Percentiles rank a stretch among this genome's conserved stretches.
Evolutionary conservation across 2,797 vertebrate species (phyloP).

Genomic region (Pogonophryne albipinna): DNA sequence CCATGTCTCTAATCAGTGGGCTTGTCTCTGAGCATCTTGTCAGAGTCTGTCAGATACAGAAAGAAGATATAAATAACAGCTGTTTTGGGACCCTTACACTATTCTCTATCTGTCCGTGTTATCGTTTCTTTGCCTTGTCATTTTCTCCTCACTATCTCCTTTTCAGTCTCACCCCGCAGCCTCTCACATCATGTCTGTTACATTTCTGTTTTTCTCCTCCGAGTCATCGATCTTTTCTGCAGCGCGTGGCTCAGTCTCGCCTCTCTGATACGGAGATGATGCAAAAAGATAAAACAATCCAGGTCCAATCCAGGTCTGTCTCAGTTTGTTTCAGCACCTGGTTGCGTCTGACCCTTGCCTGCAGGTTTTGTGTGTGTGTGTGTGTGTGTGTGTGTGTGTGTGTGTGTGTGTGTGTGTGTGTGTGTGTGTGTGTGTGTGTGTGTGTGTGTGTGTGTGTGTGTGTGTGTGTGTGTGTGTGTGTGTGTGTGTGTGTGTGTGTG

Average conservation of each 20-base stretch:
- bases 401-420: slow-evolving; percentile 24
- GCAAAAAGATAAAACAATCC: slow-evolving; percentile 64
- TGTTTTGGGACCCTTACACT: slow-evolving; percentile 31
- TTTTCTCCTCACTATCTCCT: slow-evolving; percentile 50
- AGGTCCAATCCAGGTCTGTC: slow-evolving; percentile 36
- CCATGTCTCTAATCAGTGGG: slow-evolving; percentile 49
- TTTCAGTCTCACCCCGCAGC: slow-evolving; percentile 37
- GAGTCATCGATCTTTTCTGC: slow-evolving; percentile 61
- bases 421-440: slow-evolving; percentile 13
- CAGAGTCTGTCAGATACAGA: slow-evolving; percentile 52
- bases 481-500: slow-evolving; percentile 24
- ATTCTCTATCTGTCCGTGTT: slow-evolving; percentile 38
- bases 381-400: slow-evolving; percentile 26
- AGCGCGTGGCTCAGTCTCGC: slow-evolving; percentile 43
- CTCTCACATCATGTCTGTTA: slow-evolving; percentile 38
- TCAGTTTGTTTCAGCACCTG: slow-evolving; percentile 33
- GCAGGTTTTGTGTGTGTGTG: slow-evolving; percentile 16
- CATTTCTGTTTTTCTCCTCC: slow-evolving; percentile 24
- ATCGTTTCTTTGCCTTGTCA: slow-evolving; percentile 59
- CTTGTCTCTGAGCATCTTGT: slow-evolving; percentile 44
- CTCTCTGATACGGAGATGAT: slow-evolving; percentile 64
- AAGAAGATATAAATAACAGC: slow-evolving; percentile 60
- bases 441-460: slow-evolving; percentile 11
- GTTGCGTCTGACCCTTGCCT: slow-evolving; percentile 26
- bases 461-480: slow-evolving; percentile 18